Percentiles rank a stretch among this genome's conserved stretches.
These are phyloP conservation scores for Henricia sp. DNA, from an alignment of 53 echinoderm and acorn worm species.

Conservation along the genomic window DNA sequence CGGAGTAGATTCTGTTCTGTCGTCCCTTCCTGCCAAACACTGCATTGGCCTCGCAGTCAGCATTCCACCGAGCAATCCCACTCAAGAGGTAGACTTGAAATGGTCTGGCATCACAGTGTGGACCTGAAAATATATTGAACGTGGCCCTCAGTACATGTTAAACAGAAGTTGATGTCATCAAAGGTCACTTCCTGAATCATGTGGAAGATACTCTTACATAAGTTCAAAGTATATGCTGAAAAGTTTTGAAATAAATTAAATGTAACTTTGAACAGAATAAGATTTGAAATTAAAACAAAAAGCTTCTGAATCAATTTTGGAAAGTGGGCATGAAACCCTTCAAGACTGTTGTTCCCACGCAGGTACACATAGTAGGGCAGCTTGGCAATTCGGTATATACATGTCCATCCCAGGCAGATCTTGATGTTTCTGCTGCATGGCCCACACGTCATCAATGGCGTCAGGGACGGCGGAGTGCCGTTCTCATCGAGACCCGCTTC, in stretches of 20 bases:
- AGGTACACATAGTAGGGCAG: constrained; percentile 34
- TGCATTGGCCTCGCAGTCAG: constrained; percentile 46
- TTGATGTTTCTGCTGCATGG: constrained; percentile 59
- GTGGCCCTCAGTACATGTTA: no score
- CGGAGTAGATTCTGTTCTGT: constrained; percentile 8
- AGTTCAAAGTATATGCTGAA: no score
- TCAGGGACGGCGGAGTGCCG: constrained; percentile 31
- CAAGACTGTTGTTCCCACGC: constrained; percentile 59
- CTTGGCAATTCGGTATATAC: constrained; percentile 57
- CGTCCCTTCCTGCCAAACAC: constrained; percentile 54
- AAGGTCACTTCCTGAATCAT: no score
- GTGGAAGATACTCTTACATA: no score
- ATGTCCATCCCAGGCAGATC: constrained; percentile 60
- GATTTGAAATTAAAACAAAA: no score
- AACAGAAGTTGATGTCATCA: no score
- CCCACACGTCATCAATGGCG: constrained; percentile 64
- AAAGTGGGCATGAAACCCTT: constrained; percentile 57
- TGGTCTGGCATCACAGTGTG: constrained; percentile 46
- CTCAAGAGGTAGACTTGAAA: constrained; percentile 65
- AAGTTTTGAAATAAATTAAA: no score
- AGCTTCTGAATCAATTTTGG: constrained; percentile 54
- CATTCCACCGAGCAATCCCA: constrained; percentile 68
- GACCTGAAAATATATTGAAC: no score
- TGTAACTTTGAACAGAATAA: no score
- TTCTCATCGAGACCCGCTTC: constrained; percentile 47